Base-by-base conservation (phyloP, 2,888 invertebrate species). In the Calliopum simillimum region DNA sequence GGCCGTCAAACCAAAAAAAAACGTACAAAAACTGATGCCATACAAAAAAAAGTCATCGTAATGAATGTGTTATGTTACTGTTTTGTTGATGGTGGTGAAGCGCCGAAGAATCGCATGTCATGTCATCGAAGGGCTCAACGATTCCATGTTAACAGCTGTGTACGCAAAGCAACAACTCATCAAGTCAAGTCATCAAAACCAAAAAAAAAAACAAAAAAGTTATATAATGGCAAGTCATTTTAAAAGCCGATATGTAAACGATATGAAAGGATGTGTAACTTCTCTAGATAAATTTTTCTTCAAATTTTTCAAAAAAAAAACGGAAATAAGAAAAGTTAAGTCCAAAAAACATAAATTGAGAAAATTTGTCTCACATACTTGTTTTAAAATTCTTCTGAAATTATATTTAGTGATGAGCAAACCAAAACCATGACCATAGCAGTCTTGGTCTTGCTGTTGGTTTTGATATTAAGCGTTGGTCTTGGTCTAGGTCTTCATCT, bases 161-260 rank as follows among this genome's bases (percentile, higher is more conserved):
- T 12, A 25, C n/a, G 25, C 5, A 8, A 8, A 33, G 33, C 43
- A 53, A 13, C 49, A 64, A 64, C 64, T 64, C 64, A 64, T 64
- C 64, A 64, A 63, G 53, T 64, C 64, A 64, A 63, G 49, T 47
- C 49, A 51, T 63, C 63, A 63, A 33, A 51, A 53, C 33, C 6
- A 33, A 64, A 51, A 64, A 64, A n/a, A 4, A 33, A 33, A 33
- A 8, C 8, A 64, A 64, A n/a, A 4, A 33, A 33, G 8, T 1
- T 5, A 33, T 3, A 33, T 56, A 44, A 47, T 66, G 66, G 56
- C 56, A 58, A 47, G 66, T 33, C 12, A 56, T 56, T 66, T 47
- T 43, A 5, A 13, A 11, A 8, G 13, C 11, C 19, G 23, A 53
- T 23, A 53, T n/a, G 19, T 53, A 14, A 14, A 12, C 53, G 8